Percentiles rank a stretch among this genome's conserved stretches.
These are phyloP conservation scores for Nasonovia ribisnigri DNA, from an alignment of 2,888 invertebrate species.

Conservation along the genomic window DNA sequence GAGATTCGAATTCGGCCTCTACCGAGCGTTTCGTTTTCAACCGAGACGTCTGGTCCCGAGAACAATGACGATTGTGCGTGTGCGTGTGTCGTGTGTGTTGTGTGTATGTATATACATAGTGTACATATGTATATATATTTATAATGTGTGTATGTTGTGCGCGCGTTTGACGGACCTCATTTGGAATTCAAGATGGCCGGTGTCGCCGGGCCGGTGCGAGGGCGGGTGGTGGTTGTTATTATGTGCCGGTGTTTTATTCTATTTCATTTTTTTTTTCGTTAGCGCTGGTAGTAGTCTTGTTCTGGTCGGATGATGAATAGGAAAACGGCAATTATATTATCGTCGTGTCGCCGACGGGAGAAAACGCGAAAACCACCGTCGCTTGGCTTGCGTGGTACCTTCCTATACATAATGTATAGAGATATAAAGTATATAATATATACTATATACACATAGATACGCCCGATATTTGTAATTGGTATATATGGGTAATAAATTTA, in stretches of 20 bases:
- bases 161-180: constrained; percentile 62
- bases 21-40: constrained; percentile 2
- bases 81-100: constrained; percentile 32
- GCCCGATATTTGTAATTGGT: not conserved
- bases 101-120: not conserved
- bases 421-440: not conserved
- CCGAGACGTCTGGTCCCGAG: not conserved
- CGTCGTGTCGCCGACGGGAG: constrained; percentile 58
- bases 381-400: not conserved
- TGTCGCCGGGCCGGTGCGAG: constrained; percentile 56
- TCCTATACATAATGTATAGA: not conserved
- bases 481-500: constrained; percentile 29
- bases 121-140: not conserved
- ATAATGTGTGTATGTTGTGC: not conserved
- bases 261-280: not conserved
- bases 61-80: constrained; percentile 43
- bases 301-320: constrained; percentile 53
- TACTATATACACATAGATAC: not conserved
- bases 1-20: not conserved
- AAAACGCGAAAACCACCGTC: constrained; percentile 49
- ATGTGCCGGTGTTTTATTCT: constrained; percentile 39
- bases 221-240: constrained; percentile 51
- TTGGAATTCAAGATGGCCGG: constrained; percentile 65
- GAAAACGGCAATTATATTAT: constrained; percentile 56
- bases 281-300: not conserved